These are phyloP conservation scores for Dolichomitus sp. DNA, from an alignment of 2,888 invertebrate genomes.

Conservation along the genomic window DNA sequence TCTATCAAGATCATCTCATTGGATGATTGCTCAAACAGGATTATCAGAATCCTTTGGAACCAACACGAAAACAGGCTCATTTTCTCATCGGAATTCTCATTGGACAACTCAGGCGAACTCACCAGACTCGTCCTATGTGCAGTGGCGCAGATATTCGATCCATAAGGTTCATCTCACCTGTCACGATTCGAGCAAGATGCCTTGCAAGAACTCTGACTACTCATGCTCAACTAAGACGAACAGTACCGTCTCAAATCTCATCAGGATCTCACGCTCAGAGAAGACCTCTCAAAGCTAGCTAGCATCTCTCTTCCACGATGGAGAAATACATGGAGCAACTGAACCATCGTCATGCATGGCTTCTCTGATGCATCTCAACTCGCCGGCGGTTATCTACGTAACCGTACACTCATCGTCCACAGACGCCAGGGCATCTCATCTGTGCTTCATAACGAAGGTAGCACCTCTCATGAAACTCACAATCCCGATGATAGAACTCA, in stretches of 20 bases:
- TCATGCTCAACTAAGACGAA: conserved; percentile 61
- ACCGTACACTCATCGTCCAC: background rate
- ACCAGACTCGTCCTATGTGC: conserved; percentile 31
- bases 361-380: conserved; percentile 66
- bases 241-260: conserved; percentile 22
- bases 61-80: background rate
- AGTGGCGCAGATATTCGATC: conserved; percentile 57
- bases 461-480: conserved; percentile 68
- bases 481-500: conserved; percentile 72
- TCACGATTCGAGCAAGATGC: conserved; percentile 38
- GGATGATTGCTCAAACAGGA: conserved; percentile 41
- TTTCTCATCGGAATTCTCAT: conserved; percentile 21
- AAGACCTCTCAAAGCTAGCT: conserved; percentile 51
- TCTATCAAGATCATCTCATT: conserved; percentile 18
- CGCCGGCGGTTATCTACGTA: conserved; percentile 30
- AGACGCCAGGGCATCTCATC: too few relatives aligned
- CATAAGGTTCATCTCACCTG: conserved; percentile 58
- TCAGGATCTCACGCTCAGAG: conserved; percentile 36
- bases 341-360: background rate
- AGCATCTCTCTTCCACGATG: conserved; percentile 56
- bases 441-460: conserved; percentile 61
- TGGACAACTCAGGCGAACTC: background rate
- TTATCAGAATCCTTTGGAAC: conserved; percentile 40
- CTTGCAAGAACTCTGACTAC: conserved; percentile 56
- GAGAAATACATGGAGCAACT: conserved; percentile 51